A percentile compares a stretch with the other conserved stretches of the same genome.
phyloP scores from a whole-genome alignment of 2,797 vertebrate genomes.

The Malurus leucopterus region DNA sequence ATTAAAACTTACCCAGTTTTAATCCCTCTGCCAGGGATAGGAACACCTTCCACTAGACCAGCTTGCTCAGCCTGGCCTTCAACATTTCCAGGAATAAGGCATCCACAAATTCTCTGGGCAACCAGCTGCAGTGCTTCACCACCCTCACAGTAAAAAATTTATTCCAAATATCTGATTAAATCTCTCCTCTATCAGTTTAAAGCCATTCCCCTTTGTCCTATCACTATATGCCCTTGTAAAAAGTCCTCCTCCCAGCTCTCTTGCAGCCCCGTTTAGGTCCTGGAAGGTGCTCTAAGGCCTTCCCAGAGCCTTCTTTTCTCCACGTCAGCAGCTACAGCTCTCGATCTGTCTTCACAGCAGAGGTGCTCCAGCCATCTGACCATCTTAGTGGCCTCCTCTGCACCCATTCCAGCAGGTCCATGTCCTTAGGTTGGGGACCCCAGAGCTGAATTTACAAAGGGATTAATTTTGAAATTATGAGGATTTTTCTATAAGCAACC shows the following conservation, averaged over 20 bases:
- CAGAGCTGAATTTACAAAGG: not conserved
- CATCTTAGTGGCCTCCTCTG: not conserved
- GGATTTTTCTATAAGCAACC: not conserved
- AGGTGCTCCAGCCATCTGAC: not conserved
- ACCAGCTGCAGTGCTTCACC: not conserved
- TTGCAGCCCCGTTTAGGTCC: not conserved
- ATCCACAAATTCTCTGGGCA: not conserved
- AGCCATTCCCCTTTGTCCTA: not conserved
- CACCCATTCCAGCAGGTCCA: not conserved
- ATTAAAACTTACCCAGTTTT: not conserved
- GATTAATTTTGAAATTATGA: not conserved
- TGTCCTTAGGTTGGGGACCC: not conserved
- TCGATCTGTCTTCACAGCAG: not conserved
- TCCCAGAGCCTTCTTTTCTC: not conserved
- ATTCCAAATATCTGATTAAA: not conserved
- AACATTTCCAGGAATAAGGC: not conserved
- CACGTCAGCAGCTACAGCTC: not conserved
- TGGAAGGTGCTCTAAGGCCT: not conserved
- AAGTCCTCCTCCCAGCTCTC: not conserved
- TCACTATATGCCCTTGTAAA: not conserved
- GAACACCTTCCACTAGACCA: not conserved
- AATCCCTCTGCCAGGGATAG: accelerated
- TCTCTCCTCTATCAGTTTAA: not conserved
- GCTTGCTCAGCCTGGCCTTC: not conserved
- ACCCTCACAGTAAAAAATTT: not conserved